Evolutionary conservation across 2,888 invertebrate species (phyloP).

Genomic region (Perdita meconis): DNA sequence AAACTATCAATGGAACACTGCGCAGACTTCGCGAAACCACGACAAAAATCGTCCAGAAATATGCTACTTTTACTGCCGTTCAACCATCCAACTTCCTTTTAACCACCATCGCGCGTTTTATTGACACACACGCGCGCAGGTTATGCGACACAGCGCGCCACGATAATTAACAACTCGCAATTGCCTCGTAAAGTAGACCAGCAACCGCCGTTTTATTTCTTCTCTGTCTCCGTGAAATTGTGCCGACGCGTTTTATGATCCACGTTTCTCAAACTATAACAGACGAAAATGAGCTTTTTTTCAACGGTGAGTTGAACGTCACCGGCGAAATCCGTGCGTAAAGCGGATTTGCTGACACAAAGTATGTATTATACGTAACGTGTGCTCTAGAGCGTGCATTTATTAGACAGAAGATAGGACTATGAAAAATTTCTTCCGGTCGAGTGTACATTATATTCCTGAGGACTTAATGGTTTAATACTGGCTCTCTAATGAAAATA

Average conservation of each 20-base stretch:
- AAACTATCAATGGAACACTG: too few species aligned
- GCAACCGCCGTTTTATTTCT: slow-evolving; percentile 10
- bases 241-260: slow-evolving; percentile 19
- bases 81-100: not conserved
- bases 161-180: slow-evolving; percentile 27
- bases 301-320: not conserved
- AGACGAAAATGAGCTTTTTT: slow-evolving; percentile 18
- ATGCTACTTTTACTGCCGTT: not conserved
- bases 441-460: not conserved
- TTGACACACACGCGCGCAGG: not conserved
- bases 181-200: slow-evolving; percentile 23
- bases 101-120: not conserved
- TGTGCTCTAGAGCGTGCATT: not conserved
- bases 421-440: not conserved
- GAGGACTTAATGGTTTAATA: not conserved
- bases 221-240: slow-evolving; percentile 8
- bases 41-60: too few species aligned
- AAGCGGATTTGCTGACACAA: slow-evolving; percentile 6
- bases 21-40: too few species aligned
- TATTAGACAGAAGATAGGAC: not conserved
- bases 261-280: slow-evolving; percentile 22
- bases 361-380: not conserved
- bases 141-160: not conserved
- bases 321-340: not conserved
- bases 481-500: too few species aligned